phyloP scores from a whole-genome alignment of 1,140 invertebrate species.

The Maniola jurtina region DNA sequence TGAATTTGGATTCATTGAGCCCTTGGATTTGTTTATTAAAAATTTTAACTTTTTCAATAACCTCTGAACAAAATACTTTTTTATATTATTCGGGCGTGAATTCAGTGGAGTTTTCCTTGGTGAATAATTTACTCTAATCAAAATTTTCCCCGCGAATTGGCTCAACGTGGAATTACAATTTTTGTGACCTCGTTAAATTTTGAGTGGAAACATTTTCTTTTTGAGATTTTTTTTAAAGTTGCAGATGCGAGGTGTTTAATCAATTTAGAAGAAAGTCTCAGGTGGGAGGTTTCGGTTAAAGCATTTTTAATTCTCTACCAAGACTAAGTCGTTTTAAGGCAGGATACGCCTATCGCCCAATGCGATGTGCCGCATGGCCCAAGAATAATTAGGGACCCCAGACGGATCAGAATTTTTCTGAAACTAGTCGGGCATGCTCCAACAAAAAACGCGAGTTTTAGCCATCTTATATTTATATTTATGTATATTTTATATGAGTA shows the following conservation, averaged over 20 bases:
- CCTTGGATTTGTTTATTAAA: neutral
- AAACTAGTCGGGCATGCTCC: no score
- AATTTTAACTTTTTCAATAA: neutral
- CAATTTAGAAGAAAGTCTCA: neutral
- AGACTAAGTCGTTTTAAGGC: no score
- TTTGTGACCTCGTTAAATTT: slow-evolving; percentile 4
- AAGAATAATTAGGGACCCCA: no score
- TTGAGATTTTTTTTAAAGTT: neutral
- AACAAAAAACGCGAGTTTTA: no score
- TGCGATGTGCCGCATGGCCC: no score
- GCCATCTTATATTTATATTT: no score
- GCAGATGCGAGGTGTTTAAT: neutral
- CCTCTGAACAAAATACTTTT: neutral
- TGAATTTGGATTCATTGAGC: no score
- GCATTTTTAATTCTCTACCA: no score
- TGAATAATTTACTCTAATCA: slow-evolving; percentile 5
- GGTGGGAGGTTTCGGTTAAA: no score
- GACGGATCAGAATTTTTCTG: no score
- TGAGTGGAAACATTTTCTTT: neutral
- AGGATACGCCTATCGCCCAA: no score
- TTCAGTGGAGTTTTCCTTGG: neutral
- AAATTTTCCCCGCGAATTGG: slow-evolving; percentile 2
- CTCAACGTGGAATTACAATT: neutral
- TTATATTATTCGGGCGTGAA: neutral
- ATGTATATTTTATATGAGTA: no score